These are phyloP conservation scores for Willisornis vidua DNA, from an alignment of 2,113 vertebrate genomes.

Conservation along the genomic window DNA sequence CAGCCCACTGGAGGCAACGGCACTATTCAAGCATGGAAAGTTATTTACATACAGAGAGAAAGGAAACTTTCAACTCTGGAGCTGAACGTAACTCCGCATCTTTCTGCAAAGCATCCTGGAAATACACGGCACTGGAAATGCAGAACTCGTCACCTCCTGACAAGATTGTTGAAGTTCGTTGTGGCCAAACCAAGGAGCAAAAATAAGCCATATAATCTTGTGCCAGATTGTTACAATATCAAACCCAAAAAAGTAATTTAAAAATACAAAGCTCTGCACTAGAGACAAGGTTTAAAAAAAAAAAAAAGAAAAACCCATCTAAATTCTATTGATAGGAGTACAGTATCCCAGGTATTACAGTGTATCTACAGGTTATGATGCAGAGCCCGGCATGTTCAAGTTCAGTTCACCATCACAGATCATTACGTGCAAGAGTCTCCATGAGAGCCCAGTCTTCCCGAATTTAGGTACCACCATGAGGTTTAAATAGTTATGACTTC, in stretches of 20 bases:
- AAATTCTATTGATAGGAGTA: neutral
- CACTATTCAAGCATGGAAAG: neutral
- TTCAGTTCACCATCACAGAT: neutral
- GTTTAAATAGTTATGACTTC: neutral
- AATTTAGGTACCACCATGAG: neutral
- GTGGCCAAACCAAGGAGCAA: neutral
- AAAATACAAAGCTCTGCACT: neutral
- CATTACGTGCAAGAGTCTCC: neutral
- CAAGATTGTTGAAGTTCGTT: neutral
- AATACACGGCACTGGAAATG: neutral
- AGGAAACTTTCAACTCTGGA: neutral
- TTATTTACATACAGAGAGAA: constrained; percentile 1
- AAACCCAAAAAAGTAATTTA: neutral
- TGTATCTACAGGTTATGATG: neutral
- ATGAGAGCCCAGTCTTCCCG: neutral
- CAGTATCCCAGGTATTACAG: neutral
- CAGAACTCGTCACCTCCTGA: neutral
- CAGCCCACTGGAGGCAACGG: neutral
- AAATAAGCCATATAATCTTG: neutral
- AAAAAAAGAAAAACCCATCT: no score
- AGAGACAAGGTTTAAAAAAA: neutral
- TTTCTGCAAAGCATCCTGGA: neutral
- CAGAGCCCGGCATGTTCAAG: neutral
- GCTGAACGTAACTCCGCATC: neutral
- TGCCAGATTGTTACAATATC: neutral